Evolutionary conservation across 2,113 vertebrate species (phyloP).

Genomic region (Saccopteryx bilineata): DNA sequence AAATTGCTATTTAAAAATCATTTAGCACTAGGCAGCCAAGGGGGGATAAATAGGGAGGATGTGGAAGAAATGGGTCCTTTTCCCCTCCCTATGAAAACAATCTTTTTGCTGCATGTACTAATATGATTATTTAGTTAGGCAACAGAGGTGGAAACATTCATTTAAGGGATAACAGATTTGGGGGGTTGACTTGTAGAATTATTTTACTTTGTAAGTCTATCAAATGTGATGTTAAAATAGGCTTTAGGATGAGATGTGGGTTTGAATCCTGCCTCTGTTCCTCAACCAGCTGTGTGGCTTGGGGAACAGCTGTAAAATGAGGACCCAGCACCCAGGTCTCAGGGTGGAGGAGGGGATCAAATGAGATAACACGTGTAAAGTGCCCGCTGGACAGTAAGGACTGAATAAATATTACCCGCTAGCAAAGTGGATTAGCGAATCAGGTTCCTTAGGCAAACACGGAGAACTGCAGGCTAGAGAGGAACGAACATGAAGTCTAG

Average conservation of each 20-base stretch:
- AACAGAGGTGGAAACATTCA: constrained; percentile 56
- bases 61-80: neutral
- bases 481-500: neutral
- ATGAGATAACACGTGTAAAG: neutral
- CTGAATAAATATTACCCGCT: neutral
- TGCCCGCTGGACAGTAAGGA: neutral
- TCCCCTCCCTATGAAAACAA: constrained; percentile 56
- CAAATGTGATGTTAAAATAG: neutral
- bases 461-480: neutral
- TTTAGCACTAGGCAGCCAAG: constrained; percentile 69
- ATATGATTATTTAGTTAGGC: constrained; percentile 72
- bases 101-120: constrained; percentile 67
- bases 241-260: constrained; percentile 16
- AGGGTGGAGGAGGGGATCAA: neutral
- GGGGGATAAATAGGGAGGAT: neutral
- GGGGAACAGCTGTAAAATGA: neutral
- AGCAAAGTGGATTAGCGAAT: neutral
- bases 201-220: neutral
- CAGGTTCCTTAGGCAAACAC: neutral
- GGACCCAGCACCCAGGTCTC: neutral
- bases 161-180: constrained; percentile 54
- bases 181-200: constrained; percentile 48
- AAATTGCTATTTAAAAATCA: constrained; percentile 82
- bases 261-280: neutral
- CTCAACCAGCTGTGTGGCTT: neutral